phyloP scores from a whole-genome alignment of 2,888 invertebrate species.

The Drosophila neoperkinsi region DNA sequence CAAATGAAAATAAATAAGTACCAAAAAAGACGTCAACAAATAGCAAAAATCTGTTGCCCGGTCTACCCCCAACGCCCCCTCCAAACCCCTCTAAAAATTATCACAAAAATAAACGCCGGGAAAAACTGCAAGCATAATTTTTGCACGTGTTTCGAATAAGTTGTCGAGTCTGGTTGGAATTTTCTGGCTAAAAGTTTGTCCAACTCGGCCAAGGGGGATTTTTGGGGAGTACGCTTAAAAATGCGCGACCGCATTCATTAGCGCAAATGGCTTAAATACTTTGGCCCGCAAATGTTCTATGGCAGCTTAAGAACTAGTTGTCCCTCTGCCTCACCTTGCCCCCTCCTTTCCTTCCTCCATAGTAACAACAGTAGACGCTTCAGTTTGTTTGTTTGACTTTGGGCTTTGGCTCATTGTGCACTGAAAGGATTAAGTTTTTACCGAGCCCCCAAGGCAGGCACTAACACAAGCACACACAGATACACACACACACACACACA shows the following conservation, averaged over 20 bases:
- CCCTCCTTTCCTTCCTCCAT: background rate
- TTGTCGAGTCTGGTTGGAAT: constrained; percentile 47
- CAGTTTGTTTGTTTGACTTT: constrained; percentile 78
- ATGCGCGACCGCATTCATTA: constrained; percentile 83
- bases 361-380: constrained; percentile 7
- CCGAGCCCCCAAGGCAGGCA: constrained; percentile 45
- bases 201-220: constrained; percentile 3
- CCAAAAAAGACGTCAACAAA: constrained; percentile 31
- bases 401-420: constrained; percentile 65
- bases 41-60: constrained; percentile 37
- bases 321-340: background rate
- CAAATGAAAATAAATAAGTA: constrained; percentile 43
- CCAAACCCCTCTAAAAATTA: constrained; percentile 25
- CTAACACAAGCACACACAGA: constrained; percentile 14
- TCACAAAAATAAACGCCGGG: constrained; percentile 46
- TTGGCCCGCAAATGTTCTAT: constrained; percentile 62
- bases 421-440: constrained; percentile 75
- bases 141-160: constrained; percentile 81
- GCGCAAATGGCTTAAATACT: constrained; percentile 82
- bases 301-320: constrained; percentile 65
- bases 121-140: constrained; percentile 73
- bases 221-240: constrained; percentile 60
- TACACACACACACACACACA: background rate
- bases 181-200: constrained; percentile 55
- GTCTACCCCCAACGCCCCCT: background rate